These are phyloP conservation scores for Platyscapa corneri DNA, from an alignment of 1,140 invertebrate genomes.

Conservation along the genomic window DNA sequence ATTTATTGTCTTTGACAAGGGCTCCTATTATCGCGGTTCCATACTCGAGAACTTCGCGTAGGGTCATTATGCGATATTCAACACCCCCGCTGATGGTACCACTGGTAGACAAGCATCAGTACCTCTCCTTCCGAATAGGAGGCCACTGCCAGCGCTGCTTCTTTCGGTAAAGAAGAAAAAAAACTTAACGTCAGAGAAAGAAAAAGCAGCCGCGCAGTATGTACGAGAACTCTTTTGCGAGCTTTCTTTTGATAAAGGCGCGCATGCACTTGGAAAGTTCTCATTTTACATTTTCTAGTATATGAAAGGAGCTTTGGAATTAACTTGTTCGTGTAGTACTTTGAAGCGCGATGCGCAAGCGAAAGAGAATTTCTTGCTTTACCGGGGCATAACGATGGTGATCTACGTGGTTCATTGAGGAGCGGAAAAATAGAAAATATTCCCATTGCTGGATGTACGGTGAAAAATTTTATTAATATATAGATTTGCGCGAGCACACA, in stretches of 20 bases:
- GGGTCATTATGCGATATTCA: slow-evolving; percentile 45
- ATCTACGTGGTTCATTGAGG: neutral
- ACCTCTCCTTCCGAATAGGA: neutral
- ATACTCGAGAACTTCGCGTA: neutral
- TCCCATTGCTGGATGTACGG: neutral
- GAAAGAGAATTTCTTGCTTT: slow-evolving; percentile 27
- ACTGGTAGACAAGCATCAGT: neutral
- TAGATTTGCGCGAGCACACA: neutral
- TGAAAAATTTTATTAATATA: neutral
- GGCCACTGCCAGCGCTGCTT: neutral
- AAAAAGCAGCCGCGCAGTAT: neutral
- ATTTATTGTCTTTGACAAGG: slow-evolving; percentile 49
- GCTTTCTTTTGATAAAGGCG: slow-evolving; percentile 50
- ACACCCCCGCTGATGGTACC: slow-evolving; percentile 11
- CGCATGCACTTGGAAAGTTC: neutral
- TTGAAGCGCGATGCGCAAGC: slow-evolving; percentile 4
- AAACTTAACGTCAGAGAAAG: slow-evolving; percentile 4
- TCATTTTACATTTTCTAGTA: slow-evolving; percentile 15
- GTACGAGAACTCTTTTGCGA: slow-evolving; percentile 32
- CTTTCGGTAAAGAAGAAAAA: neutral
- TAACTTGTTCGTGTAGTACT: slow-evolving; percentile 37
- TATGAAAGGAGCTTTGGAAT: slow-evolving; percentile 36
- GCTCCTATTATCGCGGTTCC: slow-evolving; percentile 34
- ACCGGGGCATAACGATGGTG: neutral
- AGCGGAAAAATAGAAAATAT: neutral